Evolutionary conservation across 2,888 invertebrate species (phyloP), one percentile per base, ranked within the genome.

Genomic region (Xanthia togata): DNA sequence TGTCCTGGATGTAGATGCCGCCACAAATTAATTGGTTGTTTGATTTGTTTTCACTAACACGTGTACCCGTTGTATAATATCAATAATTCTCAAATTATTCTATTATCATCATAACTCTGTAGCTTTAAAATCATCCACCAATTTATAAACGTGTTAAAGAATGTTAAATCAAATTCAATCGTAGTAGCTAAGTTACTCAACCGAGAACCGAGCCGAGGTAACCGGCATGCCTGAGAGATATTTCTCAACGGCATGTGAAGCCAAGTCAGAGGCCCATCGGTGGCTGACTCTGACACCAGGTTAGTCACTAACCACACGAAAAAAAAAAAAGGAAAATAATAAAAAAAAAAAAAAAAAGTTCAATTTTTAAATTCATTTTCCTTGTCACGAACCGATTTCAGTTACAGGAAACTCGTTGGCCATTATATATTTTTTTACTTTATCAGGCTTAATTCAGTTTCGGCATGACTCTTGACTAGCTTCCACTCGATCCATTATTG

Each of bases 401-500:
- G 76, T 74, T 81, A 76, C 80, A 83, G 81, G 74, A 80, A 87
- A 88, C 71, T 44, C 44, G 44, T 44, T 85, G 81, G 83, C 79
- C 85, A 87, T 89, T 87, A 81, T 86, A 84, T 84, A 86, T 80
- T 87, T 90, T n/a, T 88, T 90, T 90, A 90, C 88, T 91, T 89
- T 87, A 89, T 86, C 87, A 86, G 83, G 70, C 86, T 89, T 89
- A 91, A 91, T 91, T 91, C 88, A 89, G 89, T 89, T 90, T 85
- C 79, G 79, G 87, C 89, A 89, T 90, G 89, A 91, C 91, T 91
- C 88, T 89, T 87, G 86, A 86, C 88, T 91, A 90, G 91, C 86
- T 92, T 92, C 82, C 72, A 73, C 63, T 75, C 79, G 83, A 89
- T 88, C 88, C 90, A 92, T 92, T 92, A 91, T 87, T 87, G 89